Percentiles rank a stretch among this genome's conserved stretches.
Evolutionary conservation across 2,888 invertebrate genomes (phyloP).

Genomic region (Ptychoptera contaminata): DNA sequence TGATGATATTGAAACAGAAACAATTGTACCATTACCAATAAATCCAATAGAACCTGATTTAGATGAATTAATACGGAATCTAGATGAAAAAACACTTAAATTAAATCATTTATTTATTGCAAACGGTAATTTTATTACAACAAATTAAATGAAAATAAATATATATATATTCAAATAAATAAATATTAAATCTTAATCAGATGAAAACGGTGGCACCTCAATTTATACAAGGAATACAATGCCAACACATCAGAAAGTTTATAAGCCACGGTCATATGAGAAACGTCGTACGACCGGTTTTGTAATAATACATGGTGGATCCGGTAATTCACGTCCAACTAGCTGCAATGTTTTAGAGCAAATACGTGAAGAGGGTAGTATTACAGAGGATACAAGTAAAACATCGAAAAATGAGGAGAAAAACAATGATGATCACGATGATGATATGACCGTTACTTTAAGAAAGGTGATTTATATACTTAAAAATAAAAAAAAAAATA

Average conservation of each 20-base stretch:
- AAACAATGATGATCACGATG: too few species aligned
- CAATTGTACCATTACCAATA: constrained; percentile 17
- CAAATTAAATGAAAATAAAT: too few species aligned
- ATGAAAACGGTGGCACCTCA: neutral
- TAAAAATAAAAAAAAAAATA: too few species aligned
- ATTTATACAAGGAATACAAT: neutral
- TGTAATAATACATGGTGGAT: neutral
- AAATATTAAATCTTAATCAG: too few species aligned
- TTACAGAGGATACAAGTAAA: too few species aligned
- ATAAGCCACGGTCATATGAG: neutral
- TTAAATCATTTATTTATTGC: constrained; percentile 16
- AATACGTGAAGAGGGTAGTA: too few species aligned
- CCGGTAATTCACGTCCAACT: too few species aligned
- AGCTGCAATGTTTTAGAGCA: too few species aligned
- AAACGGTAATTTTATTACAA: neutral
- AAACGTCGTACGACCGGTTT: neutral
- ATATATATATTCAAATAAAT: too few species aligned
- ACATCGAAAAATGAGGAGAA: too few species aligned
- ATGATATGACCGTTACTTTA: too few species aligned
- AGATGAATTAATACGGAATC: constrained; percentile 21
- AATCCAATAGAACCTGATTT: constrained; percentile 20
- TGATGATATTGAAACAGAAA: constrained; percentile 32
- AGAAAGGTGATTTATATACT: too few species aligned
- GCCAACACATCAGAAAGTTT: neutral
- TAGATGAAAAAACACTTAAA: constrained; percentile 21